Conservation (phyloP, 2,888 invertebrate species). For the Hipparchia sbordonii region DNA sequence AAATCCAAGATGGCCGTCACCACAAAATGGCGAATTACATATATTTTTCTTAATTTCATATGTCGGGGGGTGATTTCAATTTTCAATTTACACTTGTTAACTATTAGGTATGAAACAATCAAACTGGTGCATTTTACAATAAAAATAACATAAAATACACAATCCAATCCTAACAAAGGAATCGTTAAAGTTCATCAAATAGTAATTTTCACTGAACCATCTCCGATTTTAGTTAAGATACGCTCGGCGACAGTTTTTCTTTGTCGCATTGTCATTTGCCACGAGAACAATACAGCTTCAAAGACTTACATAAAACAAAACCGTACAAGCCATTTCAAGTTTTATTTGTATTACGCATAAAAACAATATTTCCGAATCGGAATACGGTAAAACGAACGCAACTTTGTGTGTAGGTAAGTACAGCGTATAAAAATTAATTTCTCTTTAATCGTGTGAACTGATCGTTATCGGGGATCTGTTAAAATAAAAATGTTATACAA, state of each 20-base stretch:
- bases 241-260: conserved; percentile 33
- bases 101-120: background rate
- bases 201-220: conserved; percentile 32
- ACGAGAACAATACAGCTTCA: conserved; percentile 20
- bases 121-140: conserved; percentile 10
- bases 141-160: conserved; percentile 13
- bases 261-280: conserved; percentile 38
- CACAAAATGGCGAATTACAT: too few species aligned
- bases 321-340: conserved; percentile 1
- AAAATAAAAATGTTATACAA: conserved; percentile 35
- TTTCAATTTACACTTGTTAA: too few species aligned
- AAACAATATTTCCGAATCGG: background rate
- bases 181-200: conserved; percentile 34
- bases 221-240: conserved; percentile 34
- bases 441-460: conserved; percentile 55
- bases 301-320: conserved; percentile 31
- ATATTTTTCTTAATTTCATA: too few species aligned
- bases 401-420: background rate
- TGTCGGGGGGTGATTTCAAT: too few species aligned
- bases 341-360: background rate
- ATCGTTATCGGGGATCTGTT: conserved; percentile 46
- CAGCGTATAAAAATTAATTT: conserved; percentile 48
- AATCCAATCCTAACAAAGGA: conserved; percentile 15
- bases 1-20: too few species aligned
- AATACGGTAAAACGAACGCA: background rate